Percentiles rank a stretch among this genome's conserved stretches.
phyloP scores from a whole-genome alignment of 2,113 vertebrate genomes.

The Myotis brandtii region DNA sequence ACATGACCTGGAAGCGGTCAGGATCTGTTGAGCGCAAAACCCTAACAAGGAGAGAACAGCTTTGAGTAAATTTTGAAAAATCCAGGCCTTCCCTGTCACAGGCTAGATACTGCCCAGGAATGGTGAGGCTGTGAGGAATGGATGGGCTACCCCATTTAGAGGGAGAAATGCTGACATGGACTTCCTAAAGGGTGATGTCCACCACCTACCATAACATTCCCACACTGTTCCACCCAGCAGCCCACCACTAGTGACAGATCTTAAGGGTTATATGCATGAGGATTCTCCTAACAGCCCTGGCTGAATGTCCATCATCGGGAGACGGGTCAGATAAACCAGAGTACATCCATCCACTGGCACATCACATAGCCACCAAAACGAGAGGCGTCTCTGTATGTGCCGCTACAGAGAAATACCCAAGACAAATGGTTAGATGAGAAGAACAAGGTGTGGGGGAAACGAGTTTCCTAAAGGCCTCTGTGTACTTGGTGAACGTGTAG shows the following conservation, averaged over 20 bases:
- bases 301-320: not conserved
- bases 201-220: not conserved
- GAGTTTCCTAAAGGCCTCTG: not conserved
- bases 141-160: not conserved
- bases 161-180: accelerated
- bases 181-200: not conserved
- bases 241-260: not conserved
- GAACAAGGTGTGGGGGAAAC: not conserved
- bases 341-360: not conserved
- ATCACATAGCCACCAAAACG: not conserved
- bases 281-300: not conserved
- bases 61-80: not conserved
- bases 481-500: not conserved
- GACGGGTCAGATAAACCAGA: not conserved
- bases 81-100: not conserved
- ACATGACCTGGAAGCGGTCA: slow-evolving; percentile 98
- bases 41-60: slow-evolving; percentile 81
- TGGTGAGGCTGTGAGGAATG: not conserved
- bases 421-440: not conserved
- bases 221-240: not conserved
- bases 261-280: not conserved
- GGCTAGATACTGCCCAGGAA: too few species aligned
- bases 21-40: slow-evolving; percentile 95
- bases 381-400: not conserved
- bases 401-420: not conserved